phyloP scores from a whole-genome alignment of 2,113 vertebrate species.

The cat (Felis catus) region F.catus_Fca126_mat1.0 CM031417.1:95167001-95167500 shows the following conservation, averaged over 20 bases:
- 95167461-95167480: not conserved
- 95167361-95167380: not conserved
- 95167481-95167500: constrained; percentile 9
- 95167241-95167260: not conserved
- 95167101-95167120: not conserved
- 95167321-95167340: not conserved
- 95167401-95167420: not conserved
- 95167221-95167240: not conserved
- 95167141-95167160: not conserved
- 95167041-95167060: not conserved
- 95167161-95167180: not conserved
- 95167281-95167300: not conserved
- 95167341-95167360: not conserved
- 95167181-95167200: not conserved
- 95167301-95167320: not conserved
- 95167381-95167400: not conserved
- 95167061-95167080: not conserved
- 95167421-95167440: not conserved
- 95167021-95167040: constrained; percentile 16
- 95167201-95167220: not conserved
- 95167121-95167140: too few species aligned
- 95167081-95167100: not conserved
- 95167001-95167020: not conserved
- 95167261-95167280: not conserved
- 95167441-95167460: not conserved